Conservation (phyloP, 2,888 invertebrate species). For the Dorcus parallelipipedus region DNA sequence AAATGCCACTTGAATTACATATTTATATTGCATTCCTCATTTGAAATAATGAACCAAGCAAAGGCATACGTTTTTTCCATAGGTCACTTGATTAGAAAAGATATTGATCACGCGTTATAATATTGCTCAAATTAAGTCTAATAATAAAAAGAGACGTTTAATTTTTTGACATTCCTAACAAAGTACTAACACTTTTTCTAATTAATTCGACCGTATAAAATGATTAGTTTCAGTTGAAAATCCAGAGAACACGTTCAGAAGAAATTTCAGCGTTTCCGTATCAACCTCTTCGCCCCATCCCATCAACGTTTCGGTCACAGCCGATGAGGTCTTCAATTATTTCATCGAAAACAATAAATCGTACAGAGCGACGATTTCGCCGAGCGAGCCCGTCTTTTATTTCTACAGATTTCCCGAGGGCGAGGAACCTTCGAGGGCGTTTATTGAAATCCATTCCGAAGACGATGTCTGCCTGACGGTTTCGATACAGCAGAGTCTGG, state of each 20-base stretch:
- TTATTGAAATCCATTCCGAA: slow-evolving; percentile 62
- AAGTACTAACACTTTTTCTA: no score
- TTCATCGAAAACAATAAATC: slow-evolving; percentile 46
- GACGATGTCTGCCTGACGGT: slow-evolving; percentile 71
- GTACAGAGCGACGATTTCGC: slow-evolving; percentile 32
- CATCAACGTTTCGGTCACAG: slow-evolving; percentile 55
- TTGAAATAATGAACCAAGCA: no score
- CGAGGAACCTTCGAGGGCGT: slow-evolving; percentile 47
- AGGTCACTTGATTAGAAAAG: no score
- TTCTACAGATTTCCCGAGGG: slow-evolving; percentile 56
- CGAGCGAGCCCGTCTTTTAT: slow-evolving; percentile 59
- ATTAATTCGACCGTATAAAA: no score
- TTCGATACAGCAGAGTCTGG: slow-evolving; percentile 73
- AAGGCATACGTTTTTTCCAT: no score
- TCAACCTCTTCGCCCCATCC: slow-evolving; percentile 59
- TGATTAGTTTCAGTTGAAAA: neutral
- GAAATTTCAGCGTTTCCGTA: slow-evolving; percentile 63
- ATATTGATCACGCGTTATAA: no score
- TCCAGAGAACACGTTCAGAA: neutral
- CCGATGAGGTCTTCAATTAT: slow-evolving; percentile 58
- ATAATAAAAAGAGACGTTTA: no score
- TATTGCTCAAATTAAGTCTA: no score
- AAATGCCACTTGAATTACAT: no score
- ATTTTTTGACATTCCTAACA: no score
- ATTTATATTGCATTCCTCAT: no score